These are phyloP conservation scores for Drosophila mojavensis DNA, from an alignment of 1,140 invertebrate species.

Conservation along the genomic window DNA sequence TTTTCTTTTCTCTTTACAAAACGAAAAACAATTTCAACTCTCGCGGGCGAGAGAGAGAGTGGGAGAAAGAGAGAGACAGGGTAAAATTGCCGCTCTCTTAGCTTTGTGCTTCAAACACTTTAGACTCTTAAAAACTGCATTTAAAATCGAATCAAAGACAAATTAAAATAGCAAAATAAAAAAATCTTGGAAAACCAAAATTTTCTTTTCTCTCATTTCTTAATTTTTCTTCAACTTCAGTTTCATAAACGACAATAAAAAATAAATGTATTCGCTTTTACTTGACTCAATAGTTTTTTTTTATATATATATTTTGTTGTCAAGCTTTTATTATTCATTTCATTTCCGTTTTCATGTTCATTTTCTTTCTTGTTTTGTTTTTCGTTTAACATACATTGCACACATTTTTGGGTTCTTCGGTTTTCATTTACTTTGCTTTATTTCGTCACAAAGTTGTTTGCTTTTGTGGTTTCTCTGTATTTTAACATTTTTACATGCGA, in stretches of 20 bases:
- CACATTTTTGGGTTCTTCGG: slow-evolving; percentile 44
- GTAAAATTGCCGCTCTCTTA: slow-evolving; percentile 8
- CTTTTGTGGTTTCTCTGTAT: slow-evolving; percentile 32
- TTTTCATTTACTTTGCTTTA: slow-evolving; percentile 38
- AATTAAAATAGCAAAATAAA: slow-evolving; percentile 45
- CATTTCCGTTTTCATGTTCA: slow-evolving; percentile 26
- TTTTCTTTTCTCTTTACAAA: slow-evolving; percentile 53
- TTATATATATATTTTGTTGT: slow-evolving; percentile 33
- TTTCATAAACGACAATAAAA: slow-evolving; percentile 48
- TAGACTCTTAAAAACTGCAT: slow-evolving; percentile 22
- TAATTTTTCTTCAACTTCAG: slow-evolving; percentile 12
- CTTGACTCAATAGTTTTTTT: slow-evolving; percentile 35
- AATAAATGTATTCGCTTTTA: slow-evolving; percentile 31
- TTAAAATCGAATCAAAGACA: slow-evolving; percentile 47
- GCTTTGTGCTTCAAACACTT: slow-evolving; percentile 37
- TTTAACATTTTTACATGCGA: slow-evolving; percentile 16
- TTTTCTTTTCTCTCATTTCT: slow-evolving; percentile 10
- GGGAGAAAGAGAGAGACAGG: not conserved
- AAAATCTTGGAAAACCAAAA: slow-evolving; percentile 36
- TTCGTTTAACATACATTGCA: slow-evolving; percentile 67
- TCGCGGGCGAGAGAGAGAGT: not conserved
- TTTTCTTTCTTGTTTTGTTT: slow-evolving; percentile 5
- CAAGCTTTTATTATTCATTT: slow-evolving; percentile 49
- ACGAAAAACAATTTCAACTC: slow-evolving; percentile 23
- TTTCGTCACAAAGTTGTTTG: slow-evolving; percentile 10